Base-by-base conservation (phyloP, 2,113 vertebrate species). In the Poeciliopsis prolifica region DNA sequence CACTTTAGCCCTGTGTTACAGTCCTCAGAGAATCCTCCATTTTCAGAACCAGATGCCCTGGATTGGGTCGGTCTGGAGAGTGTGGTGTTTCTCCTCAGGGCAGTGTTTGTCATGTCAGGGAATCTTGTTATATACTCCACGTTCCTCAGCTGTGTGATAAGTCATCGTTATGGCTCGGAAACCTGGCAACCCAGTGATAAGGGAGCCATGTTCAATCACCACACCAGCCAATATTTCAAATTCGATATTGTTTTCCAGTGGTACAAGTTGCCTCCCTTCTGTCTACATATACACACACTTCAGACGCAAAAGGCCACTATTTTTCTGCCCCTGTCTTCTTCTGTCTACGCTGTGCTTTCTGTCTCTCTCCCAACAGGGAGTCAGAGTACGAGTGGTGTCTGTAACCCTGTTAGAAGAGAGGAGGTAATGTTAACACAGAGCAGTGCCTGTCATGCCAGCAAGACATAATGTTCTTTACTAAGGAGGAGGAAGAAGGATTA, bases 131-230 rank as follows among this genome's bases (percentile, higher is more conserved):
- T 94, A 93, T 94, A 93, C 92, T 91, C 86, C 76, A 89, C 87
- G 92, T 92, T 92, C 89, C 89, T 89, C 89, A 87, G 87, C 81
- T 76, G 75, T 87, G 90, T 86, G 91, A 94, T 95, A 95, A 93
- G 91, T 95, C 94, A 94, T 95, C 92, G 92, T 94, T 95, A 94
- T 92, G 83, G 91, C 91, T 84, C 81, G 86, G 86, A 91, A 92
- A 93, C 92, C 94, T 94, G 94, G 94, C 93, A 94, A 94, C 91
- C 85, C 81, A 86, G 92, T 95, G 94, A 95, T 95, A 94, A 94
- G 93, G 90, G 90, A 93, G 87, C 89, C 91, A 92, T 93, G 92
- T 93, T 95, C 94, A 94, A 94, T 95, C 94, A 95, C 91, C 70
- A 83, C 78, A 72, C 85, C 65, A 66, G 92, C 93, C 94, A 94